Base-by-base conservation (phyloP, 1,140 invertebrate species). In the Neuroterus valhalla region DNA sequence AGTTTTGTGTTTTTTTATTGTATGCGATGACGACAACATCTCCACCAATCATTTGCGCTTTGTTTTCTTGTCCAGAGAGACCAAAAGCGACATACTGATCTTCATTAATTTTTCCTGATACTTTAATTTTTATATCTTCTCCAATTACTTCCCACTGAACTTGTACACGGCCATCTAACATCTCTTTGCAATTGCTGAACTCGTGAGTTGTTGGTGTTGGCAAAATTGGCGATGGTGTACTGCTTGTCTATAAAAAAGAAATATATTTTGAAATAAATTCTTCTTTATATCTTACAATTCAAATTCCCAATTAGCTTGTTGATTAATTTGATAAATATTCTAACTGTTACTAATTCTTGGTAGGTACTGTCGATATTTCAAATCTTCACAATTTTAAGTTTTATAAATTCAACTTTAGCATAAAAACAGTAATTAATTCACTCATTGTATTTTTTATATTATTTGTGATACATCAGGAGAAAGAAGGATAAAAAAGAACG, bases 41-140 rank as follows among this genome's bases (percentile, higher is more conserved):
- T 1, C 94, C 94, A 8, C 95, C 95, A 21, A 96, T 85, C 94
- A 95, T 95, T 85, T 93, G 91, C 0, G 94, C 83, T 14, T 91
- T 91, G 4, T 93, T 94, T 74, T 95, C 92, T 42, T 92, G 92
- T 0, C 96, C 96, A 3, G 95, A 96, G 1, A 97, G 88, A 0
- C 96, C 96, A 75, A 98, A 96, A 1, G 96, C 94, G 87, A 98
- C 95, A 82, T 97, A 98, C 85, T 98, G 95, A 82, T 96, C 94
- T 74, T 96, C 94, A 12, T 91, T 90, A 42, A 97, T 95, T 38
- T 93, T 91, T 0, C 93, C 96, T 1, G 95, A 93, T 12, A 97
- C 86, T 12, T 93, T 93, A 52, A 97, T 94, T 81, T 95, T 92
- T 2, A 97, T 91, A 52, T 93, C 91, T 21, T 96, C 94, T 5